Conservation (phyloP, 2,797 vertebrate species). For the Acanthornis magna region DNA sequence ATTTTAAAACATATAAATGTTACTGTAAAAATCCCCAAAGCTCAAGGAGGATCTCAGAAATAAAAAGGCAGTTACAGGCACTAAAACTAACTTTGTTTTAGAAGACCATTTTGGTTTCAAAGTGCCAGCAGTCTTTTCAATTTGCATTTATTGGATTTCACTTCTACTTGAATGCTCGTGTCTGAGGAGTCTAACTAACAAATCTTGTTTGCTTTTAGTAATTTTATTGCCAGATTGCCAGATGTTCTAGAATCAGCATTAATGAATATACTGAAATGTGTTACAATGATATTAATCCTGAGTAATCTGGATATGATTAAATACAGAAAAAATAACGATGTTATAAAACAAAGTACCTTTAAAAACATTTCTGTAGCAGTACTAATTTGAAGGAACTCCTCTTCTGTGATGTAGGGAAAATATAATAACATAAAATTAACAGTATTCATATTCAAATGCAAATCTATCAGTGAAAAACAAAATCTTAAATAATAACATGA, state of each 20-base stretch:
- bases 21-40: neutral
- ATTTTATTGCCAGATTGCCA: constrained; percentile 9
- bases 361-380: neutral
- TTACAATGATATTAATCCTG: neutral
- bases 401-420: neutral
- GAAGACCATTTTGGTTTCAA: neutral
- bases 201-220: neutral
- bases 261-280: neutral
- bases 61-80: neutral
- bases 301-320: neutral
- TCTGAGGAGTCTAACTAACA: neutral
- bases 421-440: neutral
- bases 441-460: neutral
- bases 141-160: neutral
- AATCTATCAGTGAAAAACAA: neutral
- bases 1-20: neutral
- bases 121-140: neutral
- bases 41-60: neutral
- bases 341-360: neutral
- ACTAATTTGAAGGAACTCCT: neutral
- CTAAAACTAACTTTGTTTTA: neutral
- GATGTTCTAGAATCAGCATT: neutral
- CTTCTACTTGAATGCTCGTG: neutral
- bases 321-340: neutral
- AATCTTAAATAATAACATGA: neutral